Evolutionary conservation across 2,888 invertebrate species (phyloP).

Genomic region (Caenorhabditis macrosperma): DNA sequence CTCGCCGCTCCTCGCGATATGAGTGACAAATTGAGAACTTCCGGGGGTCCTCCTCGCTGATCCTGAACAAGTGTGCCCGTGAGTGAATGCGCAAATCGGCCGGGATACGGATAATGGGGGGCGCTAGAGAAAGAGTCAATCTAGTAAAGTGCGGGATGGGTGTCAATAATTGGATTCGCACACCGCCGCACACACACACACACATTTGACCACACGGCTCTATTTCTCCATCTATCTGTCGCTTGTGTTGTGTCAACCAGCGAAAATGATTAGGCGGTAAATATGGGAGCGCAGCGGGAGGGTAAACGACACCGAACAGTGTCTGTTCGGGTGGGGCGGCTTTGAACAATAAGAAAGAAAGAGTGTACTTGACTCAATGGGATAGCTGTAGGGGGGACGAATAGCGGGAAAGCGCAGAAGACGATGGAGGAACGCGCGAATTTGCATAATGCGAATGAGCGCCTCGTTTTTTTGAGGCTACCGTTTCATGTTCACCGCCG

Average conservation of each 20-base stretch:
- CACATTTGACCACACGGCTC: conserved; percentile 33
- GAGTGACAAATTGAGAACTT: not conserved
- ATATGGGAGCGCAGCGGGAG: conserved; percentile 55
- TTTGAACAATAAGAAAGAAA: conserved; percentile 51
- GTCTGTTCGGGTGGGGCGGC: conserved; percentile 22
- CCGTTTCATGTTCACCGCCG: conserved; percentile 24
- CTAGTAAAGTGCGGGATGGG: conserved; percentile 54
- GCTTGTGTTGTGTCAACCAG: conserved; percentile 19
- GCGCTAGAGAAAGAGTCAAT: no score
- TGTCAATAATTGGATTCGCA: conserved; percentile 56
- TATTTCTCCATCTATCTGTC: conserved; percentile 9
- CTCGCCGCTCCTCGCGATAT: not conserved
- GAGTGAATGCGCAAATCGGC: conserved; percentile 8
- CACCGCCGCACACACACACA: conserved; percentile 12
- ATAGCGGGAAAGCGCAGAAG: conserved; percentile 5
- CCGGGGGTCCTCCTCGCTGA: no score
- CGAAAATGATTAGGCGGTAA: conserved; percentile 46
- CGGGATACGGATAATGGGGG: conserved; percentile 49
- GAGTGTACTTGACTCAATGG: conserved; percentile 57
- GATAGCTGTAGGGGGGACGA: conserved; percentile 46
- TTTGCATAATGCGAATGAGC: conserved; percentile 51
- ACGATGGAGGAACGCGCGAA: conserved; percentile 20
- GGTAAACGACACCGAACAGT: conserved; percentile 13
- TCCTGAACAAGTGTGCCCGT: not conserved
- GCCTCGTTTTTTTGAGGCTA: conserved; percentile 20